Conservation (phyloP, 1,140 invertebrate genomes). For the Pseudomyrmex concolor region DNA sequence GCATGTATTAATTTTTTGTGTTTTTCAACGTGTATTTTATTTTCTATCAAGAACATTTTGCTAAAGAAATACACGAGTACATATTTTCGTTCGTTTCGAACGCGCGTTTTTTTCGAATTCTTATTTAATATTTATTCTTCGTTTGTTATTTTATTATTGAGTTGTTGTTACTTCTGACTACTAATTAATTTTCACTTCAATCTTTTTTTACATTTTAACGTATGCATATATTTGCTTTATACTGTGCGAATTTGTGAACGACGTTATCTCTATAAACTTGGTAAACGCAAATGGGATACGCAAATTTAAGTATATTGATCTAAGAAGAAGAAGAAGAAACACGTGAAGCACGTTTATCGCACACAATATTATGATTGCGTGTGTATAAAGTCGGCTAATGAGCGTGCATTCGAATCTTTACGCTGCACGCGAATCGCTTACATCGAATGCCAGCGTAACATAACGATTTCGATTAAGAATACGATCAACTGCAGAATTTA, state of each 20-base stretch:
- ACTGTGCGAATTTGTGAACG: not conserved
- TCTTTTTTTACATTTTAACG: not conserved
- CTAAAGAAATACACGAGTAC: not conserved
- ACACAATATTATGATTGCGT: slow-evolving; percentile 47
- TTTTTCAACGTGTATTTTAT: not conserved
- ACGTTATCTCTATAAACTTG: slow-evolving; percentile 44
- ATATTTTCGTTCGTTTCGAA: not conserved
- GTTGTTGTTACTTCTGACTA: not conserved
- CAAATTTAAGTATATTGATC: slow-evolving; percentile 45
- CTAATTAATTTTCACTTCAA: not conserved
- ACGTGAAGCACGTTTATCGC: slow-evolving; percentile 29
- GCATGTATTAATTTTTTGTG: not conserved
- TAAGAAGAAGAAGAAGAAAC: not conserved
- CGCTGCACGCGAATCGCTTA: slow-evolving; percentile 22
- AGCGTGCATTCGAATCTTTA: slow-evolving; percentile 56
- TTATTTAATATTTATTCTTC: not conserved
- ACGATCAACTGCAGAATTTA: too few species aligned
- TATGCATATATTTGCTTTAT: not conserved
- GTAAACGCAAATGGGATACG: too few species aligned
- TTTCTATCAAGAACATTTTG: not conserved
- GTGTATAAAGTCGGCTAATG: slow-evolving; percentile 13
- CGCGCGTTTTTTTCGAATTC: too few species aligned
- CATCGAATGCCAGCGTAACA: slow-evolving; percentile 12
- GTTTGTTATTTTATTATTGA: not conserved
- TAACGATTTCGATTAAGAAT: slow-evolving; percentile 20